Conservation (phyloP, 2,888 invertebrate species). For the Pollenia angustigena region DNA sequence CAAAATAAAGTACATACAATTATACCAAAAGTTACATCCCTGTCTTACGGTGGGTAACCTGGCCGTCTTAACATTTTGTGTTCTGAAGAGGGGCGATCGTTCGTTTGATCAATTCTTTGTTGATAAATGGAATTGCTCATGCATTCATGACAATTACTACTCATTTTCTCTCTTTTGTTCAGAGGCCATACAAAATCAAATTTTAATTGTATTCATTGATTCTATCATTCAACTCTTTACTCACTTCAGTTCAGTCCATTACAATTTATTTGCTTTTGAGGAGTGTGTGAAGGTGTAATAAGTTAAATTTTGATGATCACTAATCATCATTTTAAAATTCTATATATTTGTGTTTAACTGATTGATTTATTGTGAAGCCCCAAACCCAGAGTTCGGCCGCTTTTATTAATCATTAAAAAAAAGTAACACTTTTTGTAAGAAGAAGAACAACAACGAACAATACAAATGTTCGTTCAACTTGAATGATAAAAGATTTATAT, state of each 20-base stretch:
- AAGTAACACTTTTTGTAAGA: slow-evolving; percentile 24
- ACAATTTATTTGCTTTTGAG: not conserved
- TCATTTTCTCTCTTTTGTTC: slow-evolving; percentile 67
- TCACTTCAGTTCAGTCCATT: slow-evolving; percentile 5
- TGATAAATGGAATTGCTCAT: slow-evolving; percentile 67
- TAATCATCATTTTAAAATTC: slow-evolving; percentile 63
- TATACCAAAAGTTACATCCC: too few relatives aligned
- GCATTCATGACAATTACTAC: slow-evolving; percentile 74
- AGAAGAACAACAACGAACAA: slow-evolving; percentile 19
- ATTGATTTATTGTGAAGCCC: slow-evolving; percentile 74
- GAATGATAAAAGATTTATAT: slow-evolving; percentile 11
- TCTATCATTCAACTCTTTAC: slow-evolving; percentile 37
- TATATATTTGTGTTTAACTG: slow-evolving; percentile 50
- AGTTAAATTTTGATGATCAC: slow-evolving; percentile 70
- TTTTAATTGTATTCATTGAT: slow-evolving; percentile 70
- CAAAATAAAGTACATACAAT: too few relatives aligned
- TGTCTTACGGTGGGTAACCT: not conserved
- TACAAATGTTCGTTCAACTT: slow-evolving; percentile 47
- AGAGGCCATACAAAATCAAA: slow-evolving; percentile 74
- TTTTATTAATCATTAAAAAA: slow-evolving; percentile 48
- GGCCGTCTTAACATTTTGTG: slow-evolving; percentile 14
- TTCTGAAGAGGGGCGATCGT: slow-evolving; percentile 4
- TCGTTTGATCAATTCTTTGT: slow-evolving; percentile 23
- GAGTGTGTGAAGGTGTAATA: slow-evolving; percentile 60
- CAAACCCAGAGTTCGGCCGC: not conserved